A percentile compares a stretch with the other conserved stretches of the same genome.
phyloP scores from a whole-genome alignment of 2,113 vertebrate genomes.

The Microtus richardsoni region DNA sequence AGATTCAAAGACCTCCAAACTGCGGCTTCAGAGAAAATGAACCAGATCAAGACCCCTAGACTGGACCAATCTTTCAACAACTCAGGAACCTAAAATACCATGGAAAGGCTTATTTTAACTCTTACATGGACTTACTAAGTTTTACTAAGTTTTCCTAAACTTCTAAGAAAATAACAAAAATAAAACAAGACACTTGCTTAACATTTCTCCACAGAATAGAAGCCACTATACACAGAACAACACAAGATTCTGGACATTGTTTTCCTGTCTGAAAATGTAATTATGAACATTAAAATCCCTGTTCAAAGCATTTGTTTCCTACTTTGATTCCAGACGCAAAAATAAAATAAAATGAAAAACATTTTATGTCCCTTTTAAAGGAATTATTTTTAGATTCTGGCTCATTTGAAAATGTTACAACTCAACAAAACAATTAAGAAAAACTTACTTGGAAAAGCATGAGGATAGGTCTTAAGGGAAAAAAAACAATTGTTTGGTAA shows the following conservation, averaged over 20 bases:
- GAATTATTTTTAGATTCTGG: conserved; percentile 22
- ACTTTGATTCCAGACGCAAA: conserved; percentile 42
- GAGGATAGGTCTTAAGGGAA: conserved; percentile 48
- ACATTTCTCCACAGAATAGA: conserved; percentile 3
- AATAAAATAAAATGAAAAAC: neutral
- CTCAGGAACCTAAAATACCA: neutral
- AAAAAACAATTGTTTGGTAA: conserved; percentile 44
- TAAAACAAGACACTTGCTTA: conserved; percentile 14
- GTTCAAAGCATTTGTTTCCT: conserved; percentile 52
- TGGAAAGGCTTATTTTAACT: neutral
- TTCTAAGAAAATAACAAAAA: conserved; percentile 2
- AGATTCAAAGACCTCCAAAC: neutral
- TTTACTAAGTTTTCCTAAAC: conserved; percentile 1
- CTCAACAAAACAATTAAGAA: neutral
- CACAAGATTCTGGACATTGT: neutral
- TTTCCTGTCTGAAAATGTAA: conserved; percentile 58
- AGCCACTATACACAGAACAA: neutral
- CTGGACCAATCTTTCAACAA: neutral
- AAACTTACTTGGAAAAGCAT: conserved; percentile 40
- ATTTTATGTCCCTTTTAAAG: neutral
- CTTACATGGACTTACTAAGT: neutral
- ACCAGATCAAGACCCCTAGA: neutral
- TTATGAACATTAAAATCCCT: neutral
- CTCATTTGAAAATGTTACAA: neutral
- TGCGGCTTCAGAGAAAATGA: neutral